Percentiles rank a stretch among this genome's conserved stretches.
These are phyloP conservation scores for Podabrus alpinus DNA, from an alignment of 2,888 invertebrate species.

Conservation along the genomic window DNA sequence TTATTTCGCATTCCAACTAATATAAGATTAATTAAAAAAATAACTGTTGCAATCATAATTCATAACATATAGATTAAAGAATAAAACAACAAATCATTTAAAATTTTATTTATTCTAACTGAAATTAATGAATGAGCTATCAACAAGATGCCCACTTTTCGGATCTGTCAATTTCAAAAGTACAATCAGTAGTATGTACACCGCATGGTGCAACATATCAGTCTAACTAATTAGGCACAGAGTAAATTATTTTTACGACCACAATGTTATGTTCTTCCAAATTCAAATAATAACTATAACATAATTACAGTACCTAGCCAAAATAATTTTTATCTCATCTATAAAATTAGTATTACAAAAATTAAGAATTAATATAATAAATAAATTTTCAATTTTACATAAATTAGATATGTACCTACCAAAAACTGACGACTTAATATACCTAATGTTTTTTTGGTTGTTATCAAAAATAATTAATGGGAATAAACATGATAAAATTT, in stretches of 20 bases:
- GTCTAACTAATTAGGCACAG: slow-evolving; percentile 54
- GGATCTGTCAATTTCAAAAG: slow-evolving; percentile 44
- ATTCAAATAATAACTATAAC: not conserved
- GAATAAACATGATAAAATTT: not conserved
- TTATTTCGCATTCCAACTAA: not conserved
- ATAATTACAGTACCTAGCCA: not conserved
- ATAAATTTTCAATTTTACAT: not conserved
- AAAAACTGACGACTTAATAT: not conserved
- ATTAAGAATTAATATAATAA: not conserved
- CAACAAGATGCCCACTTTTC: slow-evolving; percentile 55
- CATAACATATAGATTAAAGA: not conserved
- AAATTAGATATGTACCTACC: not conserved
- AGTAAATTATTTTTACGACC: slow-evolving; percentile 46
- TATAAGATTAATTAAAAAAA: not conserved
- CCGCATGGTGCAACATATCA: slow-evolving; percentile 32
- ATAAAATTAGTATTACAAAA: not conserved
- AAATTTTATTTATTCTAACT: slow-evolving; percentile 36
- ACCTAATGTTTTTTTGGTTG: not conserved
- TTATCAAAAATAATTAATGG: not conserved
- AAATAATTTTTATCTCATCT: not conserved
- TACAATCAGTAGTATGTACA: slow-evolving; percentile 36
- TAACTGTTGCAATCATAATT: not conserved
- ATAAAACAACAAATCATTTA: slow-evolving; percentile 22
- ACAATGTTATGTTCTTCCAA: slow-evolving; percentile 47
- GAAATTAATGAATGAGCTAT: slow-evolving; percentile 53